Base-by-base conservation (phyloP, 2,113 vertebrate species). In the Hemichromis elongatus region DNA sequence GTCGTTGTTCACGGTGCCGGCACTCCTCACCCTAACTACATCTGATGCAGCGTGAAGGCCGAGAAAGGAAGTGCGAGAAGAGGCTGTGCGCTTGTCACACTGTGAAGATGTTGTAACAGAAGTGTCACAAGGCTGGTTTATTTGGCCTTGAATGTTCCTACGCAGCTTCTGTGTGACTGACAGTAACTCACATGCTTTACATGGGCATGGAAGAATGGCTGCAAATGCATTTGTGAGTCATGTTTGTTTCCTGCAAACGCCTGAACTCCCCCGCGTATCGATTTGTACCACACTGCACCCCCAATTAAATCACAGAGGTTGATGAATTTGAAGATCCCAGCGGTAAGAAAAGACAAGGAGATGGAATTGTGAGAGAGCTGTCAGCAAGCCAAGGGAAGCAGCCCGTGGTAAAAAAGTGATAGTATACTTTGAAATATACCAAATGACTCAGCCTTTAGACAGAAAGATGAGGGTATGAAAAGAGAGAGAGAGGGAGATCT, bases 151-250 rank as follows among this genome's bases (percentile, higher is more conserved):
- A 77, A 54, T 54, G 81, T 91, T 86, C 79, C 81, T 83, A 42
- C 42, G 54, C 80, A 16, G 84, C 70, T 55, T 81, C 77, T 81
- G 85, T 79, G 82, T 81, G 84, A 80, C 82, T 92, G 89, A 89
- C 68, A 81, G 88, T 59, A 90, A 81, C 88, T 92, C 88, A 24
- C 87, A 89, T 88, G 89, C 73, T 83, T 30, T 24, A 88, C 40
- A 81, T 90, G 86, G 88, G 90, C 37, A 55, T 35, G 5, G 75
- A 86, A 90, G 73, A 90, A 78, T 80, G 85, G 84, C 55, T 85
- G 87, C 85, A 26, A 73, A 89, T 87, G 89, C 33, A 24, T 87
- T 63, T 8, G 54, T 94, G 93, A 94, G 88, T 95, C 94, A 93
- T 88, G 80, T 85, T 81, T 78, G 80, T 84, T 92, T 94, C 87